Conservation (phyloP, 1,140 invertebrate genomes). For the Lepidotrigona ventralis region DNA sequence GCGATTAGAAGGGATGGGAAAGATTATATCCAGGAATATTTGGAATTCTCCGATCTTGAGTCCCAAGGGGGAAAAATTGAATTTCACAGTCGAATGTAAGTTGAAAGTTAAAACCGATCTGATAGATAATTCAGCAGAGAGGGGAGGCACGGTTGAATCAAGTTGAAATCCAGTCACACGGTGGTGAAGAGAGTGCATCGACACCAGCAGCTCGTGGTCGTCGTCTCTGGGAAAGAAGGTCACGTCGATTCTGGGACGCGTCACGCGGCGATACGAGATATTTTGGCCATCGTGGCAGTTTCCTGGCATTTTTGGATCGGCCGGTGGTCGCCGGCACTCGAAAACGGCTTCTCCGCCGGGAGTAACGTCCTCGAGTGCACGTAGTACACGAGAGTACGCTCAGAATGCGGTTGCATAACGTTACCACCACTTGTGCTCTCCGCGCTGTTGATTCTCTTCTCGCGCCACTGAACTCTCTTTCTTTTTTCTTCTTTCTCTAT, state of each 20-base stretch:
- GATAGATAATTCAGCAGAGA: too few relatives aligned
- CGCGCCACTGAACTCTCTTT: background rate
- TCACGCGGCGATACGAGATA: background rate
- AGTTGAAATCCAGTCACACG: background rate
- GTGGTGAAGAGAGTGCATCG: conserved; percentile 23
- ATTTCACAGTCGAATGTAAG: too few relatives aligned
- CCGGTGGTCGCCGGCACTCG: conserved; percentile 12
- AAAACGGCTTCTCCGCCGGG: conserved; percentile 48
- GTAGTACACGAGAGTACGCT: conserved; percentile 43
- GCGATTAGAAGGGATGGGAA: too few relatives aligned
- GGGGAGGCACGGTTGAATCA: background rate
- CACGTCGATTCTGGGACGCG: conserved; percentile 5
- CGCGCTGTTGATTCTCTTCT: background rate
- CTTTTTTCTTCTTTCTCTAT: conserved; percentile 1
- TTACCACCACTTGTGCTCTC: background rate
- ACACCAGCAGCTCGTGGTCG: background rate
- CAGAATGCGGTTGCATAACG: conserved; percentile 68
- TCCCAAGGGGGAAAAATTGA: too few relatives aligned
- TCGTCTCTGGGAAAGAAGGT: background rate
- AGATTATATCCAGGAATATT: too few relatives aligned
- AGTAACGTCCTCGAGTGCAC: conserved; percentile 67
- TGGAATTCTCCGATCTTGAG: too few relatives aligned
- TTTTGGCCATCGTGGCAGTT: conserved; percentile 43
- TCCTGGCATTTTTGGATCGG: conserved; percentile 25
- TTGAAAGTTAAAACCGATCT: too few relatives aligned